These are phyloP conservation scores for Eupeodes corollae DNA, from an alignment of 1,140 invertebrate species.

Conservation along the genomic window DNA sequence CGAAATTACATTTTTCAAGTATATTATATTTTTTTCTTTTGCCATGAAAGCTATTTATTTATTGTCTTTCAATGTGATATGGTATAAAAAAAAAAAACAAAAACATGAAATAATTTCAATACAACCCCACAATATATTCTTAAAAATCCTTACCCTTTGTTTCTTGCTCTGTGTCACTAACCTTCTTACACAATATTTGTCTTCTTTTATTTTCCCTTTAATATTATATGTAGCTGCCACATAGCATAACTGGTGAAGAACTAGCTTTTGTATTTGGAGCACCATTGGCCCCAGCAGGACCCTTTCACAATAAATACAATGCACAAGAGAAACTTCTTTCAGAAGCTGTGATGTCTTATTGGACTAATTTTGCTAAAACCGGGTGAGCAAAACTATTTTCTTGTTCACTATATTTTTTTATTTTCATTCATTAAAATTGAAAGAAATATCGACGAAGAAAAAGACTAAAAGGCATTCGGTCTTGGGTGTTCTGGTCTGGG, in stretches of 20 bases:
- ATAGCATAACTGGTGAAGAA: constrained; percentile 76
- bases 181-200: constrained; percentile 2
- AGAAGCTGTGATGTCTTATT: constrained; percentile 73
- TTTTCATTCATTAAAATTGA: neutral
- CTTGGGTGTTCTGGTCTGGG: no score
- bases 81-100: constrained; percentile 4
- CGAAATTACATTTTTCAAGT: no score
- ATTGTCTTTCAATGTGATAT: no score
- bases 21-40: no score
- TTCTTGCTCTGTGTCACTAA: neutral
- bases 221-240: constrained; percentile 28
- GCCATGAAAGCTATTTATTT: no score
- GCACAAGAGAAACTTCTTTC: constrained; percentile 64
- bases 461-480: no score
- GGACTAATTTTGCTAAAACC: constrained; percentile 79
- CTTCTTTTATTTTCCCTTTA: neutral
- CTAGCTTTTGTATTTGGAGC: constrained; percentile 84
- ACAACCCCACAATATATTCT: neutral
- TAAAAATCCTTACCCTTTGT: neutral
- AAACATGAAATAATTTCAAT: neutral
- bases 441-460: neutral
- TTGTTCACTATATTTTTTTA: no score
- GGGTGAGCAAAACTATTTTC: constrained; percentile 47
- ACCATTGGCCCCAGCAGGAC: constrained; percentile 63
- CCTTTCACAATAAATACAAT: constrained; percentile 62